phyloP scores from a whole-genome alignment of 92 coral and sea anemone species.

The Virgularia gustaviana region DNA sequence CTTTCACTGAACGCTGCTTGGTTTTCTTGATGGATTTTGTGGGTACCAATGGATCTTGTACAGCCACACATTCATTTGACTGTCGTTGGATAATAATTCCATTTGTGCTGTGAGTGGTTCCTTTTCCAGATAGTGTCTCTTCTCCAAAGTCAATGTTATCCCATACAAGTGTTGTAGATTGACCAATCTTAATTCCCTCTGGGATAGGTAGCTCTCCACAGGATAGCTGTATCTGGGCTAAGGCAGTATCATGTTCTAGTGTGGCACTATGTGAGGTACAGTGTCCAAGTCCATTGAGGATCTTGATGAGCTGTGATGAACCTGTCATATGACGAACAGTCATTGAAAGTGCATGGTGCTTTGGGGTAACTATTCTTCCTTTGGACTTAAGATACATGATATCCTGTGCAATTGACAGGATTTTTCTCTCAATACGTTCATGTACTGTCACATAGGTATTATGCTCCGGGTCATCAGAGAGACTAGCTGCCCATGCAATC shows the following conservation, averaged over 20 bases:
- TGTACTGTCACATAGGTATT: slow-evolving; percentile 21
- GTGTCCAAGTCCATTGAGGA: slow-evolving; percentile 22
- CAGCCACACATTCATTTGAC: too few species aligned
- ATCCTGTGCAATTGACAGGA: slow-evolving; percentile 19
- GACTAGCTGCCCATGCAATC: slow-evolving; percentile 25
- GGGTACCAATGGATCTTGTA: background rate
- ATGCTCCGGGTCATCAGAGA: slow-evolving; percentile 16
- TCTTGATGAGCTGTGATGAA: slow-evolving; percentile 21
- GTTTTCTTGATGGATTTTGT: background rate
- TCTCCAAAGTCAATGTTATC: slow-evolving; percentile 39
- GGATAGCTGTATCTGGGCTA: slow-evolving; percentile 26
- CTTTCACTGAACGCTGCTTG: slow-evolving; percentile 15
- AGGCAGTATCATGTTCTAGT: slow-evolving; percentile 21
- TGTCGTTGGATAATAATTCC: slow-evolving; percentile 27
- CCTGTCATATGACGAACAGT: slow-evolving; percentile 35
- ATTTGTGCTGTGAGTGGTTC: slow-evolving; percentile 31
- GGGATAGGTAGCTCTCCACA: slow-evolving; percentile 30
- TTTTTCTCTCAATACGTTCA: slow-evolving; percentile 1
- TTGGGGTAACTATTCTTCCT: slow-evolving; percentile 8
- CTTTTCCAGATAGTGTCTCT: slow-evolving; percentile 24
- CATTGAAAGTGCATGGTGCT: slow-evolving; percentile 30
- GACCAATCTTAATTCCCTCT: slow-evolving; percentile 16
- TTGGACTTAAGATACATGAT: slow-evolving; percentile 19
- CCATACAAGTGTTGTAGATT: slow-evolving; percentile 20
- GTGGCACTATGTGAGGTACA: slow-evolving; percentile 20